Evolutionary conservation across 2,888 invertebrate species (phyloP).

Genomic region (Byasa hedistus): DNA sequence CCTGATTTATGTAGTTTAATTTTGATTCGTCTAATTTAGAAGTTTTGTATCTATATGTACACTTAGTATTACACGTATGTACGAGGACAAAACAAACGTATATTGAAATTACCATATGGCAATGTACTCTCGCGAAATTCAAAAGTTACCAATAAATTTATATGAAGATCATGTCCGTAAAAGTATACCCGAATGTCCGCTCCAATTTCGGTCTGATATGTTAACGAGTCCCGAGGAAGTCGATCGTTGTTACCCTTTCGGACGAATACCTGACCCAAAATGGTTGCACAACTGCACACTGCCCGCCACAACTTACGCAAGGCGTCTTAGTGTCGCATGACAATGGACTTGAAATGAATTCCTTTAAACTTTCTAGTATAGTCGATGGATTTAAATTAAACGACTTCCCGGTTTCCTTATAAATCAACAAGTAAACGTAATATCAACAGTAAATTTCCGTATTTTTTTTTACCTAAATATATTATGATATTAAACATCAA

Average conservation of each 20-base stretch:
- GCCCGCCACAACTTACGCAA: slow-evolving; percentile 51
- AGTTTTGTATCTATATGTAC: too few relatives aligned
- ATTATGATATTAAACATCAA: too few relatives aligned
- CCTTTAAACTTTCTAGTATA: slow-evolving; percentile 37
- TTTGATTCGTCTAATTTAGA: too few relatives aligned
- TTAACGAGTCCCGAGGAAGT: slow-evolving; percentile 42
- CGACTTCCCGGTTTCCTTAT: slow-evolving; percentile 21
- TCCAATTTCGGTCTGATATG: slow-evolving; percentile 14
- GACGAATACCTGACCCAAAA: slow-evolving; percentile 55
- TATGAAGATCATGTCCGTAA: background rate
- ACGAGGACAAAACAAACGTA: too few relatives aligned
- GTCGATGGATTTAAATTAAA: slow-evolving; percentile 20
- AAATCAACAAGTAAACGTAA: slow-evolving; percentile 6
- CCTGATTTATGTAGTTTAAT: too few relatives aligned
- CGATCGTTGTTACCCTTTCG: slow-evolving; percentile 52
- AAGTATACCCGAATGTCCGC: background rate
- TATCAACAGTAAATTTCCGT: background rate
- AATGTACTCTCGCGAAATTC: too few relatives aligned
- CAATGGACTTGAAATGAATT: slow-evolving; percentile 70
- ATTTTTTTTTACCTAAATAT: background rate
- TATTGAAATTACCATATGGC: too few relatives aligned
- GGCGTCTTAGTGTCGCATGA: slow-evolving; percentile 58
- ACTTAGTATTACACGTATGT: too few relatives aligned
- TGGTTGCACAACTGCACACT: slow-evolving; percentile 55
- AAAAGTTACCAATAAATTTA: background rate